Evolutionary conservation across 2,888 invertebrate genomes (phyloP).

Genomic region (Euphydryas editha): DNA sequence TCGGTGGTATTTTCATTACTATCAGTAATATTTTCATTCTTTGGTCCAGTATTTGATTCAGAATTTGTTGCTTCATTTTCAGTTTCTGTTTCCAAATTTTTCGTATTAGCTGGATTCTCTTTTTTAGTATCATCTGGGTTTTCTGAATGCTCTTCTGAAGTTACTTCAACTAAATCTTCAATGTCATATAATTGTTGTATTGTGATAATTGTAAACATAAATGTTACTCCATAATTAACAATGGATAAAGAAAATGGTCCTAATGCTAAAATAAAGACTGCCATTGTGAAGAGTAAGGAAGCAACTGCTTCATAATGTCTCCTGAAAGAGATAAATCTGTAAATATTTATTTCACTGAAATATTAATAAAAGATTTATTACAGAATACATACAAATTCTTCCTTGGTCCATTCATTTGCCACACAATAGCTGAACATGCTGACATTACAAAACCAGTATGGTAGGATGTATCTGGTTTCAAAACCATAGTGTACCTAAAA

Average conservation of each 20-base stretch:
- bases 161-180: constrained; percentile 44
- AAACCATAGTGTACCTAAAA: constrained; percentile 77
- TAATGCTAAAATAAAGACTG: constrained; percentile 82
- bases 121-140: constrained; percentile 17
- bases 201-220: constrained; percentile 80
- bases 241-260: constrained; percentile 85
- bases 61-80: too few species aligned
- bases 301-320: constrained; percentile 72
- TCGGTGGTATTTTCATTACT: constrained; percentile 43
- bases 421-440: constrained; percentile 84
- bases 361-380: constrained; percentile 31
- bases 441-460: constrained; percentile 83
- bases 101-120: constrained; percentile 18
- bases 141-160: constrained; percentile 22
- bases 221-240: constrained; percentile 84
- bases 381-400: constrained; percentile 83
- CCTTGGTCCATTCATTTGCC: constrained; percentile 87
- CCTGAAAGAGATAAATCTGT: constrained; percentile 62
- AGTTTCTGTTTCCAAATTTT: constrained; percentile 25
- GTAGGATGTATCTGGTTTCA: constrained; percentile 86
- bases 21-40: constrained; percentile 29
- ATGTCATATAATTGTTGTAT: constrained; percentile 81
- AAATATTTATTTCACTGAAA: too few species aligned
- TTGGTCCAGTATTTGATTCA: constrained; percentile 27
- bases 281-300: constrained; percentile 78